These are phyloP conservation scores for Danio albolineatus DNA, from an alignment of 2,797 vertebrate genomes.

Conservation along the genomic window DNA sequence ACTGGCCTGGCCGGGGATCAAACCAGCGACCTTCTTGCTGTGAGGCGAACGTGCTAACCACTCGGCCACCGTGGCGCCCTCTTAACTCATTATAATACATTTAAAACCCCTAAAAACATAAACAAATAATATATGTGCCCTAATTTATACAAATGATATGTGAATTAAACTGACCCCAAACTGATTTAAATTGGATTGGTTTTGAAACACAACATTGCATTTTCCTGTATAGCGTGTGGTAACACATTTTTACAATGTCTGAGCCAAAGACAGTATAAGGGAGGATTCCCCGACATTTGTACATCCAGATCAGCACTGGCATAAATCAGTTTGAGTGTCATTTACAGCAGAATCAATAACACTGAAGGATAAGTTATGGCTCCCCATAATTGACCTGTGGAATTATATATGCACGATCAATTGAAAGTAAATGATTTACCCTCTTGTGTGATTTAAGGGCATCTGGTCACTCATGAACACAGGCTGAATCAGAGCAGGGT, in stretches of 20 bases:
- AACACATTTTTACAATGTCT: background rate
- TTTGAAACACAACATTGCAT: background rate
- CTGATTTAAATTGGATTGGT: background rate
- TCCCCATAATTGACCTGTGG: conserved; percentile 1
- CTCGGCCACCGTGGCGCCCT: too few relatives aligned
- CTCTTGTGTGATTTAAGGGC: background rate
- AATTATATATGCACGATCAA: background rate
- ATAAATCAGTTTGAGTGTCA: conserved; percentile 26
- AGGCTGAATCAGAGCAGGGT: conserved; percentile 16
- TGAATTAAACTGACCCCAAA: background rate
- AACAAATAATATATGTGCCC: too few relatives aligned
- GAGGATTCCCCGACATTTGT: conserved; percentile 38
- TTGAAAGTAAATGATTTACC: conserved; percentile 16
- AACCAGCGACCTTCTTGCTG: too few relatives aligned
- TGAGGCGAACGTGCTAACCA: too few relatives aligned
- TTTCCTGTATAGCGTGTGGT: background rate
- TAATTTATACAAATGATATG: background rate
- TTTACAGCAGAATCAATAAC: conserved; percentile 32
- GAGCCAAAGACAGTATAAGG: background rate
- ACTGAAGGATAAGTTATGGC: conserved; percentile 12
- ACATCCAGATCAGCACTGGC: conserved; percentile 4
- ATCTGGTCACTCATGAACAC: conserved; percentile 7
- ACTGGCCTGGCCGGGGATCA: too few relatives aligned
- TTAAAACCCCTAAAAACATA: too few relatives aligned
- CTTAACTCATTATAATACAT: too few relatives aligned